Percentiles rank a stretch among this genome's conserved stretches.
phyloP scores from a whole-genome alignment of 2,797 vertebrate species.

The Synanceia verrucosa region DNA sequence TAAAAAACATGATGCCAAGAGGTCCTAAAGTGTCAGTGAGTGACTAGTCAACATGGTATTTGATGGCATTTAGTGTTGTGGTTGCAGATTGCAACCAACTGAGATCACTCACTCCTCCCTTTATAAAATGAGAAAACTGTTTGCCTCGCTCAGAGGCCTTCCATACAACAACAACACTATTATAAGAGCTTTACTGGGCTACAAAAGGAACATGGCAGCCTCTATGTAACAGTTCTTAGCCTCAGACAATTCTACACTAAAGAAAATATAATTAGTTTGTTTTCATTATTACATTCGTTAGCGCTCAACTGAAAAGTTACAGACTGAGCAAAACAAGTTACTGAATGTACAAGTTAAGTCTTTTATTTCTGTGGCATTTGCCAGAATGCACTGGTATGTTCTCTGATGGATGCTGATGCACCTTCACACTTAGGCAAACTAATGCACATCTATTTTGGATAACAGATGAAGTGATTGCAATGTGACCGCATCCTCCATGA shows the following conservation, averaged over 20 bases:
- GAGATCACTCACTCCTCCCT: background rate
- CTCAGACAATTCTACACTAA: no score
- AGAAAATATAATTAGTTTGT: no score
- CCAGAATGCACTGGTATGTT: background rate
- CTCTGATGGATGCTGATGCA: constrained; percentile 10
- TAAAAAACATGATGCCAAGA: no score
- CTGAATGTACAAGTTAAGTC: no score
- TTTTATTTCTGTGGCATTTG: background rate
- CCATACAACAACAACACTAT: background rate
- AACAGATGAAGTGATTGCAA: constrained; percentile 18
- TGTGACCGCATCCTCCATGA: background rate
- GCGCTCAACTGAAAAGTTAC: no score
- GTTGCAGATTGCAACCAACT: background rate
- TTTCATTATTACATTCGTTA: no score
- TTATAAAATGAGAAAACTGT: background rate
- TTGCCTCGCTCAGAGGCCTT: background rate
- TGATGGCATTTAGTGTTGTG: background rate
- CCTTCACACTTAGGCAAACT: constrained; percentile 8
- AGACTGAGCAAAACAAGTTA: no score
- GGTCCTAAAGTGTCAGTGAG: no score
- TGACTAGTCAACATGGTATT: no score
- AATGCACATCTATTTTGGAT: constrained; percentile 23
- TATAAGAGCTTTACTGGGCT: no score
- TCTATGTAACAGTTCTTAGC: no score
- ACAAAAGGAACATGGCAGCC: no score